A percentile compares a stretch with the other conserved stretches of the same genome.
These are phyloP conservation scores for Podarcis raffonei DNA, from an alignment of 2,113 vertebrate species.

Conservation along the genomic window DNA sequence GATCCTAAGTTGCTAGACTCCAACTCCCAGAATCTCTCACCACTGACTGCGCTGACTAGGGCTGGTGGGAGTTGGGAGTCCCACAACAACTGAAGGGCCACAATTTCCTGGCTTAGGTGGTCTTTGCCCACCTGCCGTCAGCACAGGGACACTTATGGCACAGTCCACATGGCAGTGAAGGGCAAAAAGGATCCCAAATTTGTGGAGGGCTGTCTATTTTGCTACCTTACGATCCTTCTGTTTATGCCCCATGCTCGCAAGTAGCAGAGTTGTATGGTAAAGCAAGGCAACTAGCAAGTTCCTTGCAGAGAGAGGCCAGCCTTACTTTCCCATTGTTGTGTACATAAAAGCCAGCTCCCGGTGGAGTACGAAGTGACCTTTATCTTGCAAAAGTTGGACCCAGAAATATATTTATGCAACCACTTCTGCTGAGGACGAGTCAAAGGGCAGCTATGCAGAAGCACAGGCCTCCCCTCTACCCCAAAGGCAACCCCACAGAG, in stretches of 20 bases:
- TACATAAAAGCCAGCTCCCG: background rate
- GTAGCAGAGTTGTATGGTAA: background rate
- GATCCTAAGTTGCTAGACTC: no score
- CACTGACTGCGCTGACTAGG: background rate
- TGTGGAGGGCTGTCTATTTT: background rate
- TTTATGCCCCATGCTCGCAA: background rate
- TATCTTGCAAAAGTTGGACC: slow-evolving; percentile 6
- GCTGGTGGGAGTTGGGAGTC: background rate
- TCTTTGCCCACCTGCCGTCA: background rate
- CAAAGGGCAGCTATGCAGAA: background rate
- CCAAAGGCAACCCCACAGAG: background rate
- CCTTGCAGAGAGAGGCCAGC: background rate
- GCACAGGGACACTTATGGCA: background rate
- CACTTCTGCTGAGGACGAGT: rapidly evolving
- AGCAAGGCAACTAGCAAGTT: no score
- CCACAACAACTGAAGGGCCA: no score
- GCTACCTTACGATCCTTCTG: background rate
- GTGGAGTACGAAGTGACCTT: background rate
- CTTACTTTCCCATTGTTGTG: background rate
- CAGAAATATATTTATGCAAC: slow-evolving; percentile 20
- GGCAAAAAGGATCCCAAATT: background rate
- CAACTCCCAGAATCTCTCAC: no score
- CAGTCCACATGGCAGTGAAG: background rate
- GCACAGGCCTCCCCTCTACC: rapidly evolving
- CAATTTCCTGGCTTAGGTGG: background rate